Evolutionary conservation across 2,113 vertebrate genomes (phyloP).

Genomic region (Amia ocellicauda): DNA sequence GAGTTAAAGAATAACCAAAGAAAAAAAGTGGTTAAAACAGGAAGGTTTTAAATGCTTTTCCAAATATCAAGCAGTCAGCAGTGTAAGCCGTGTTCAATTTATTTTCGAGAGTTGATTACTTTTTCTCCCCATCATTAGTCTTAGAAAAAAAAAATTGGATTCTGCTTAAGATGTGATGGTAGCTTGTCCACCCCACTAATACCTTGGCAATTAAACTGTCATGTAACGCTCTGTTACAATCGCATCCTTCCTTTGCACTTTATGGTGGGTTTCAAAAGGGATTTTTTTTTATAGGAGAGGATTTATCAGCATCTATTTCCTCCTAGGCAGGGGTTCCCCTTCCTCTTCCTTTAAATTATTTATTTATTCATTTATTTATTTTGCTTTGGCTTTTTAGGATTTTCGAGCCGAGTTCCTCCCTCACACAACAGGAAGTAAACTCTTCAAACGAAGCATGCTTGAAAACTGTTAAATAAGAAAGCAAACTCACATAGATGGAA

Average conservation of each 20-base stretch:
- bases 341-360: neutral
- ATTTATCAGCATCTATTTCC: slow-evolving; percentile 4
- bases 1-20: too few species aligned
- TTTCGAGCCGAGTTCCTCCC: too few species aligned
- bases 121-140: neutral
- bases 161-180: neutral
- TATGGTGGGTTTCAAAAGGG: neutral
- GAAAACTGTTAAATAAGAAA: too few species aligned
- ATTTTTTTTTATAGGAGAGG: neutral
- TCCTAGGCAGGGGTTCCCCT: neutral
- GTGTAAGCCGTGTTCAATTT: too few species aligned
- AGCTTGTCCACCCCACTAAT: neutral
- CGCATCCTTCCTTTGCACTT: neutral
- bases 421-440: too few species aligned
- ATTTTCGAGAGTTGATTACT: too few species aligned
- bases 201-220: neutral
- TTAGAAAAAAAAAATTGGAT: neutral
- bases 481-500: too few species aligned
- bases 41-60: too few species aligned
- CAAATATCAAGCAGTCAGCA: too few species aligned
- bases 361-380: neutral
- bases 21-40: too few species aligned
- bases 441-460: too few species aligned
- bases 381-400: too few species aligned
- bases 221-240: neutral